Conservation (phyloP, 2,797 vertebrate genomes). For the Erethizon dorsatum region DNA sequence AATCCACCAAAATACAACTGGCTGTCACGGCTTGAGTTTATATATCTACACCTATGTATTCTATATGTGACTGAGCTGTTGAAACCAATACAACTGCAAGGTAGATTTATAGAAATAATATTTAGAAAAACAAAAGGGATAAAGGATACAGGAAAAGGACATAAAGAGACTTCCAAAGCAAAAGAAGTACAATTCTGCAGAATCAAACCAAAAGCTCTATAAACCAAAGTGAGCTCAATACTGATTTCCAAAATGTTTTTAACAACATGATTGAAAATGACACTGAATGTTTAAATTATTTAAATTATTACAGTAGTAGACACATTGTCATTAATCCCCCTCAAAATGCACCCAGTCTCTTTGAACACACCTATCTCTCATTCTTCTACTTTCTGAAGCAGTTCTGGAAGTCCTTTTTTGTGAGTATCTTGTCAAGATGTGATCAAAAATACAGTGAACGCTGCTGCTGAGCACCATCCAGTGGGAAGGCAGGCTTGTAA, state of each 20-base stretch:
- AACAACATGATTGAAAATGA: background rate
- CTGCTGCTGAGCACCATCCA: background rate
- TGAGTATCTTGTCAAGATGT: background rate
- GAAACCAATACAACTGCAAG: background rate
- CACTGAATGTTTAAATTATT: background rate
- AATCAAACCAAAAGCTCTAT: background rate
- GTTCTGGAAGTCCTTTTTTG: background rate
- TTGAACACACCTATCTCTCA: background rate
- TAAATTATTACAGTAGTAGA: background rate
- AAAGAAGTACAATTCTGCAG: background rate
- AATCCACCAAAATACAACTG: conserved; percentile 1
- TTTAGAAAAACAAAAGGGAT: background rate
- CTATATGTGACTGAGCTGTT: background rate
- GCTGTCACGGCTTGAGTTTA: background rate
- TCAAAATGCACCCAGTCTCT: background rate
- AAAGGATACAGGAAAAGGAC: background rate
- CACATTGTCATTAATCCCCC: background rate
- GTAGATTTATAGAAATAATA: background rate
- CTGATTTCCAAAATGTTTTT: background rate
- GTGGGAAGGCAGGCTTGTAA: background rate
- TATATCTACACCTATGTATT: background rate
- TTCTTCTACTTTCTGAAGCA: background rate
- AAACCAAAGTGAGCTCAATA: background rate
- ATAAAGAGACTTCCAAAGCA: background rate
- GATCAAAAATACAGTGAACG: background rate